phyloP scores from a whole-genome alignment of 2,113 vertebrate genomes.

The Cryptotis parvus region DNA sequence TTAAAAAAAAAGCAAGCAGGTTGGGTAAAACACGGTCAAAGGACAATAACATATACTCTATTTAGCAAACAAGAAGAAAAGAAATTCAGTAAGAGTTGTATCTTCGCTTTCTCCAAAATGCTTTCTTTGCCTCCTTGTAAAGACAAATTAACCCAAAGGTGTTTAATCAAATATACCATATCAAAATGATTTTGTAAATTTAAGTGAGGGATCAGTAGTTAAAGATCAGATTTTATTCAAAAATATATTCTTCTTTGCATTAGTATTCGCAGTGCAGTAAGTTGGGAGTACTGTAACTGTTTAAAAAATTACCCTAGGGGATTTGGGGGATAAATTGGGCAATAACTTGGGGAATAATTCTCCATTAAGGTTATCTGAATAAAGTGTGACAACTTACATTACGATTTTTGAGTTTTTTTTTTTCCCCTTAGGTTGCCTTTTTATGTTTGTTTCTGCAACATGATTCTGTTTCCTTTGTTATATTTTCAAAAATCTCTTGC shows the following conservation, averaged over 20 bases:
- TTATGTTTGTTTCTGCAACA: neutral
- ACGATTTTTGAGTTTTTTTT: neutral
- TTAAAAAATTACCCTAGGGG: neutral
- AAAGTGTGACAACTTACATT: neutral
- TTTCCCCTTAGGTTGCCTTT: neutral
- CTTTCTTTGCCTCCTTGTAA: neutral
- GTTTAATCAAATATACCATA: neutral
- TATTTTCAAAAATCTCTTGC: conserved; percentile 47
- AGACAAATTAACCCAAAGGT: neutral
- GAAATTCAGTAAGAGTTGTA: neutral
- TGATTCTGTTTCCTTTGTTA: neutral
- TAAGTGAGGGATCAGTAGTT: neutral
- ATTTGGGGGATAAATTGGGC: too few relatives aligned
- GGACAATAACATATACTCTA: neutral
- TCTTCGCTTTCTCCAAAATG: neutral
- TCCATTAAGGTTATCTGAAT: neutral
- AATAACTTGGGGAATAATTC: neutral
- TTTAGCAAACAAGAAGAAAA: neutral
- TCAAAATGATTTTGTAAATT: neutral
- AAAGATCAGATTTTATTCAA: neutral
- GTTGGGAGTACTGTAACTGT: neutral
- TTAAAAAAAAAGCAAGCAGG: neutral
- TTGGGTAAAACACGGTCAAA: neutral
- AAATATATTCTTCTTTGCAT: neutral
- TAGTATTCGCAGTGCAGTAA: neutral